These are phyloP conservation scores for Craniophora ligustri DNA, from an alignment of 2,888 invertebrate genomes.

Conservation along the genomic window DNA sequence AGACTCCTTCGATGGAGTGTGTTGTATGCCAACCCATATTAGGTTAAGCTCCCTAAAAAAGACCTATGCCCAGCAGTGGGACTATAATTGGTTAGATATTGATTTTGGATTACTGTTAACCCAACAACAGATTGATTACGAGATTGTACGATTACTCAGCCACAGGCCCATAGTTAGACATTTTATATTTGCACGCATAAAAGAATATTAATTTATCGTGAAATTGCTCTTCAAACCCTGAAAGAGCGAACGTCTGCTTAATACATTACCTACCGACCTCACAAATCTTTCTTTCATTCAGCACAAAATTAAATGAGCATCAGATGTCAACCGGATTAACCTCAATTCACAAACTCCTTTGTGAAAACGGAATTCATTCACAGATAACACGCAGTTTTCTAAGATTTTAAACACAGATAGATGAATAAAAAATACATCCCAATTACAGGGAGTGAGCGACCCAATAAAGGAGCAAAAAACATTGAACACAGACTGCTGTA, in stretches of 20 bases:
- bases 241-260: conserved; percentile 7
- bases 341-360: conserved; percentile 39
- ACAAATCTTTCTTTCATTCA: conserved; percentile 32
- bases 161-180: not conserved
- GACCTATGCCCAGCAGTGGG: no score
- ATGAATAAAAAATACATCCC: conserved; percentile 60
- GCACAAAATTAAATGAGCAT: conserved; percentile 41
- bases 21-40: no score
- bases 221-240: not conserved
- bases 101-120: no score
- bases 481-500: not conserved
- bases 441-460: conserved; percentile 53
- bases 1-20: no score
- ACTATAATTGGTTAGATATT: no score
- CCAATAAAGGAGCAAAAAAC: conserved; percentile 58
- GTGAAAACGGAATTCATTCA: conserved; percentile 38
- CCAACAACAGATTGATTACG: no score
- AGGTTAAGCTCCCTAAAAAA: no score
- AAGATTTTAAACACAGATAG: conserved; percentile 50
- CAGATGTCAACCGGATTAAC: conserved; percentile 34
- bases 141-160: no score
- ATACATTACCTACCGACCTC: conserved; percentile 29
- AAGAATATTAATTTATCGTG: conserved; percentile 1
- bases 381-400: conserved; percentile 33
- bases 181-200: not conserved